phyloP scores from a whole-genome alignment of 2,113 vertebrate species.

The Lepus americanus region DNA sequence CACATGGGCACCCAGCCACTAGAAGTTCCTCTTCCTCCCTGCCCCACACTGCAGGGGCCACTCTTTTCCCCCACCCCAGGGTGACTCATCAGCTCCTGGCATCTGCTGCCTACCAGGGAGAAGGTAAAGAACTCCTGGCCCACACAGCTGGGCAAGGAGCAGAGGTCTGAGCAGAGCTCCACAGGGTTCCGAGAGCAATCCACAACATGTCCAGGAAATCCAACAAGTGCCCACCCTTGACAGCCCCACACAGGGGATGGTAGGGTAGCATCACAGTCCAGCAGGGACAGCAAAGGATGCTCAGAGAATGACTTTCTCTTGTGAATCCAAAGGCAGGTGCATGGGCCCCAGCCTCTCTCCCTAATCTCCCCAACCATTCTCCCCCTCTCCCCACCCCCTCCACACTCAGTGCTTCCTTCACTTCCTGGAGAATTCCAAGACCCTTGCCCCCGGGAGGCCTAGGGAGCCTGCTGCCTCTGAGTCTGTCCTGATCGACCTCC shows the following conservation, averaged over 20 bases:
- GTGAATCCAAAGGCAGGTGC: background rate
- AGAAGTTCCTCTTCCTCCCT: background rate
- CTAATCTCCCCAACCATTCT: rapidly evolving
- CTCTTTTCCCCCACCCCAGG: background rate
- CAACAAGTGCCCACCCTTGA: background rate
- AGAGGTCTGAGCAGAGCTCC: slow-evolving; percentile 54
- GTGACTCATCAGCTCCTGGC: background rate
- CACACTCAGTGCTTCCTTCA: background rate
- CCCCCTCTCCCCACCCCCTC: rapidly evolving
- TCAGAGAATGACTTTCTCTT: rapidly evolving
- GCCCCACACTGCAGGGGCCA: background rate
- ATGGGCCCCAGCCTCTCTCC: background rate
- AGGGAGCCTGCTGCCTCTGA: background rate
- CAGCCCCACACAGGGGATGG: background rate
- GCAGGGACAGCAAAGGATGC: background rate
- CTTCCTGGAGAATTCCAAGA: background rate
- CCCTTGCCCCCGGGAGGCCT: background rate
- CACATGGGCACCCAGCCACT: rapidly evolving
- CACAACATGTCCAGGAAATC: background rate
- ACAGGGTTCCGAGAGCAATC: slow-evolving; percentile 33
- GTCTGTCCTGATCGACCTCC: rapidly evolving
- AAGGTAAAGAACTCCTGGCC: slow-evolving; percentile 1
- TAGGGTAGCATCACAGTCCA: background rate
- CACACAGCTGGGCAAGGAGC: background rate
- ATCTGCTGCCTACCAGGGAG: background rate